Percentiles rank a stretch among this genome's conserved stretches.
phyloP scores from a whole-genome alignment of 1,140 invertebrate genomes.

The Liolophura sinensis region DNA sequence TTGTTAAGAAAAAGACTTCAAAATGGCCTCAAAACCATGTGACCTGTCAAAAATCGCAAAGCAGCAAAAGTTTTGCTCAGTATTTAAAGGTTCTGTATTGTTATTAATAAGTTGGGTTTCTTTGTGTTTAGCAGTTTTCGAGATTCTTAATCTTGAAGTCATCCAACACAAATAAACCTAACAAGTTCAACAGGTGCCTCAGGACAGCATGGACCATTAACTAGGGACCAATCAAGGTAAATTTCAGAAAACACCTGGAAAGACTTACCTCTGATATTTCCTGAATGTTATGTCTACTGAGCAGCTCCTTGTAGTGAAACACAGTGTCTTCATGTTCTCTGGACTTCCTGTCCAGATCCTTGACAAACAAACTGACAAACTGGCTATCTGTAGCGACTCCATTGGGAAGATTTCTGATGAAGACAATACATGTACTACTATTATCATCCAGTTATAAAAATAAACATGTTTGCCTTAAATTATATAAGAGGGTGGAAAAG shows the following conservation, averaged over 20 bases:
- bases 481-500: not conserved
- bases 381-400: constrained; percentile 15
- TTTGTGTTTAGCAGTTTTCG: too few relatives aligned
- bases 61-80: too few relatives aligned
- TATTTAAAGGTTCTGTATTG: too few relatives aligned
- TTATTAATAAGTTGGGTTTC: too few relatives aligned
- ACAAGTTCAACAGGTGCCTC: too few relatives aligned
- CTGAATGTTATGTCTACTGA: constrained; percentile 32
- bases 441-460: not conserved
- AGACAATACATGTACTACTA: constrained; percentile 2
- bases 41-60: too few relatives aligned
- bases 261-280: constrained; percentile 33
- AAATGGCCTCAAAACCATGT: too few relatives aligned
- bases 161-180: too few relatives aligned
- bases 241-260: not conserved
- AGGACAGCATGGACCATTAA: too few relatives aligned
- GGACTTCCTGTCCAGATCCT: constrained; percentile 47
- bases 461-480: not conserved
- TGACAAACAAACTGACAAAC: constrained; percentile 55
- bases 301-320: constrained; percentile 40
- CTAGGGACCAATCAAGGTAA: too few relatives aligned
- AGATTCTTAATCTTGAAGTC: too few relatives aligned
- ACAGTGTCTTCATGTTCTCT: constrained; percentile 51
- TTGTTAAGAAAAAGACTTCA: too few relatives aligned
- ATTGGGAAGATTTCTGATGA: constrained; percentile 35